These are phyloP conservation scores for Mastomys natalensis DNA, from an alignment of 2,113 vertebrate genomes.

Conservation along the genomic window DNA sequence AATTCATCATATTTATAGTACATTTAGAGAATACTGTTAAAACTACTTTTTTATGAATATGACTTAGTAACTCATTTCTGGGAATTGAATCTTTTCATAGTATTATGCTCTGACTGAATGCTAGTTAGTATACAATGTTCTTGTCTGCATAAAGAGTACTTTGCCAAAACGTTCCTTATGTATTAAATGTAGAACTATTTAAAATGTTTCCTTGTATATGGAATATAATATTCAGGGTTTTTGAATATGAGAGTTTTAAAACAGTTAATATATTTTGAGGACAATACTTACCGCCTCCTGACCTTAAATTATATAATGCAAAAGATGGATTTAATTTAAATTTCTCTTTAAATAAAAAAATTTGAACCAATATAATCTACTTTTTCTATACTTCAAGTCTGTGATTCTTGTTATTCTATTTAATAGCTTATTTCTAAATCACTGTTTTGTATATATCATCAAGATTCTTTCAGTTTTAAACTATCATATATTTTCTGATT, in stretches of 20 bases:
- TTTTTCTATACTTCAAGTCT: neutral
- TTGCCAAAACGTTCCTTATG: neutral
- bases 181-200: neutral
- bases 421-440: neutral
- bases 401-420: neutral
- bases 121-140: neutral
- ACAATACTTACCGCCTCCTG: neutral
- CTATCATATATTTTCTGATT: slow-evolving; percentile 57
- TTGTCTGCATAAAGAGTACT: neutral
- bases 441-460: neutral
- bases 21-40: neutral
- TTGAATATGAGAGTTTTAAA: slow-evolving; percentile 6
- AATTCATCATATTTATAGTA: neutral
- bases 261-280: neutral
- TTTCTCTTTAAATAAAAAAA: slow-evolving; percentile 27
- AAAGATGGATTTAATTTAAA: neutral
- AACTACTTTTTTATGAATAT: neutral
- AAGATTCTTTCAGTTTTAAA: neutral
- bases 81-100: neutral
- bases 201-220: neutral
- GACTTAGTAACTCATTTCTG: neutral
- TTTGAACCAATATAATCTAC: neutral
- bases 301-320: neutral
- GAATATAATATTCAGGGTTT: neutral
- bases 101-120: neutral